Evolutionary conservation across 2,113 vertebrate species (phyloP).

Genomic region (Capricornis sumatraensis): DNA sequence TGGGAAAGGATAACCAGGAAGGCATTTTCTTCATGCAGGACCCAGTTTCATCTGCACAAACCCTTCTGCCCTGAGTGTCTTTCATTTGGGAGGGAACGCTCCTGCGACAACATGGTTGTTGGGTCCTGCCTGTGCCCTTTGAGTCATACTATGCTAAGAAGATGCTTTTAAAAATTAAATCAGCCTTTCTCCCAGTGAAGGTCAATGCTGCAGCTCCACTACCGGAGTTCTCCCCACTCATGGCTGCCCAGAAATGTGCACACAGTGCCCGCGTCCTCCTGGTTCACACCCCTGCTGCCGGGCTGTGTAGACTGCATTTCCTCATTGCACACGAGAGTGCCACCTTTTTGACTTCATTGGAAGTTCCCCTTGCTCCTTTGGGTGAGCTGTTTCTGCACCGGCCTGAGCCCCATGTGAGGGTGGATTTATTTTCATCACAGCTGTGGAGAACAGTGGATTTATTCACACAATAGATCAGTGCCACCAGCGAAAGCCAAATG

Average conservation of each 20-base stretch:
- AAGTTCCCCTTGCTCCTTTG: not conserved
- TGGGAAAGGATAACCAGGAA: not conserved
- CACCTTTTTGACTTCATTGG: conserved; percentile 3
- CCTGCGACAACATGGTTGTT: accelerated
- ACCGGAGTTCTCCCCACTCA: not conserved
- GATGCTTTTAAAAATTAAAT: not conserved
- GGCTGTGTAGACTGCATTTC: not conserved
- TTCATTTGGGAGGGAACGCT: not conserved
- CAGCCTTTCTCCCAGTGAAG: not conserved
- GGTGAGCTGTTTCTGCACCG: not conserved
- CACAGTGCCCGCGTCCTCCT: accelerated
- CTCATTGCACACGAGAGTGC: accelerated
- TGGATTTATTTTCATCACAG: conserved; percentile 19
- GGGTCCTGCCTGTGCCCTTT: not conserved
- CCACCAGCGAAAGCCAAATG: conserved; percentile 52
- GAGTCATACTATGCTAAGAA: conserved; percentile 19
- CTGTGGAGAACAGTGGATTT: not conserved
- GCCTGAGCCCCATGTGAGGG: not conserved
- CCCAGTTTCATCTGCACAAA: not conserved
- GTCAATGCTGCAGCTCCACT: not conserved
- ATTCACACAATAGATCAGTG: conserved; percentile 30
- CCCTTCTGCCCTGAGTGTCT: not conserved
- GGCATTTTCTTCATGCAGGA: accelerated
- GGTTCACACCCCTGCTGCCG: accelerated
- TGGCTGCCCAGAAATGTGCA: not conserved